phyloP scores from a whole-genome alignment of 2,113 vertebrate genomes.

The Hylia prasina region DNA sequence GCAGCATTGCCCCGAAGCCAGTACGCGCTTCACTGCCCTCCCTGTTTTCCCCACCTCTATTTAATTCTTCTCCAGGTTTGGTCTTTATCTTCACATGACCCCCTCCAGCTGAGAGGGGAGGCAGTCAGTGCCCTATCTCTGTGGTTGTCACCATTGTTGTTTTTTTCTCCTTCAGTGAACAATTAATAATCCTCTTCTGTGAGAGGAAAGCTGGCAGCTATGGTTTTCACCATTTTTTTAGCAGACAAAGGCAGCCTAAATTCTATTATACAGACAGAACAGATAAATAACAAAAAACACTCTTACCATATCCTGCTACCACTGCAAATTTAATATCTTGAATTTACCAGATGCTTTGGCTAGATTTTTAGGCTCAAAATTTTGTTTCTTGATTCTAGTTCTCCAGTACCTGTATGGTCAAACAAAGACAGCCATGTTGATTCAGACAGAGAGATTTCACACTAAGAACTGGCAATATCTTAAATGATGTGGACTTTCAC shows the following conservation, averaged over 20 bases:
- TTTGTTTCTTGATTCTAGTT: neutral
- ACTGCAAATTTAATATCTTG: neutral
- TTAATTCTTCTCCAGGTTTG: constrained; percentile 41
- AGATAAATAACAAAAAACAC: neutral
- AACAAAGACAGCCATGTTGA: neutral
- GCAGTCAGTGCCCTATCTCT: constrained; percentile 30
- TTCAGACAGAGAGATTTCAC: neutral
- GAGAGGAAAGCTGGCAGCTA: constrained; percentile 11
- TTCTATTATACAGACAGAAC: neutral
- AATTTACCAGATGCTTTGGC: neutral
- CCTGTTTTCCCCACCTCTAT: constrained; percentile 20
- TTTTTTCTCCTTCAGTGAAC: constrained; percentile 52
- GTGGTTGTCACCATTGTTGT: constrained; percentile 44
- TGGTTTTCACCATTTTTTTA: constrained; percentile 8
- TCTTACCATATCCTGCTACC: neutral
- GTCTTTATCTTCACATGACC: constrained; percentile 57
- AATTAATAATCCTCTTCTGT: constrained; percentile 10
- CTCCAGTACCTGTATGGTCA: neutral
- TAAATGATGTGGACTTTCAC: neutral
- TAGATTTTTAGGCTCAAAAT: neutral
- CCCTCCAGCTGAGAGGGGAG: constrained; percentile 50
- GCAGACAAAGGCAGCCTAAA: neutral
- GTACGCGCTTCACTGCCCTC: neutral
- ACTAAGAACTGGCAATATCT: neutral
- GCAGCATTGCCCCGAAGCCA: neutral